These are phyloP conservation scores for Adoxophyes honmai DNA, from an alignment of 1,140 invertebrate species.

Conservation along the genomic window DNA sequence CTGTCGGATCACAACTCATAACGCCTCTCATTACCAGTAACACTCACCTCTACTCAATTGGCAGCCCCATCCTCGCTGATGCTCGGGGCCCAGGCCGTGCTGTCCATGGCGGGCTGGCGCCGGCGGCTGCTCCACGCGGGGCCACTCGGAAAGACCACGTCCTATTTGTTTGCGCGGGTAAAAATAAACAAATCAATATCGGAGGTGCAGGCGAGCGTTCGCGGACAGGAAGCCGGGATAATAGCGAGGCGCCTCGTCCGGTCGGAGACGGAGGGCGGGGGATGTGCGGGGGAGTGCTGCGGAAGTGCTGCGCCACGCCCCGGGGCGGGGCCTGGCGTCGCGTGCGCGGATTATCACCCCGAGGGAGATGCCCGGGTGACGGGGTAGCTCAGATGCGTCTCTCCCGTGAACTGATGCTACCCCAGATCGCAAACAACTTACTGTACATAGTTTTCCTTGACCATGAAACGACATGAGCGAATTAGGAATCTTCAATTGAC, in stretches of 20 bases:
- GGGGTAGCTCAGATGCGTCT: conserved; percentile 11
- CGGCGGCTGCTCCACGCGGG: conserved; percentile 36
- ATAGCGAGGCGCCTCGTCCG: conserved; percentile 67
- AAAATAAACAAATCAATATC: conserved; percentile 73
- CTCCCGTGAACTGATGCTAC: background rate
- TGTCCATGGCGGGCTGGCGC: conserved; percentile 37
- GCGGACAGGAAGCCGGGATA: conserved; percentile 70
- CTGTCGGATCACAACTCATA: too few species aligned
- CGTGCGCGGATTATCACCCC: conserved; percentile 57
- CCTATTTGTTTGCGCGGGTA: conserved; percentile 55
- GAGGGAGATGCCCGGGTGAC: conserved; percentile 19
- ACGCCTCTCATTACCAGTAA: background rate
- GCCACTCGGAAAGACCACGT: conserved; percentile 50
- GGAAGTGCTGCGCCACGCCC: conserved; percentile 42
- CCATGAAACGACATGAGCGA: too few species aligned
- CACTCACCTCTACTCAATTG: conserved; percentile 21
- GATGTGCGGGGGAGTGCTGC: conserved; percentile 35
- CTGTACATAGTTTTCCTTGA: too few species aligned
- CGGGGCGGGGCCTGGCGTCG: conserved; percentile 45
- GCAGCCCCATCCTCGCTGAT: conserved; percentile 15
- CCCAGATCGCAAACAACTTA: background rate
- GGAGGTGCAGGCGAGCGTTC: conserved; percentile 58
- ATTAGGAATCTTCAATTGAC: too few species aligned
- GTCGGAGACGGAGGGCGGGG: conserved; percentile 39
- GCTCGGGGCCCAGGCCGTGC: conserved; percentile 10